Base-by-base conservation (phyloP, 2,797 vertebrate genomes). In the Todus mexicanus region DNA sequence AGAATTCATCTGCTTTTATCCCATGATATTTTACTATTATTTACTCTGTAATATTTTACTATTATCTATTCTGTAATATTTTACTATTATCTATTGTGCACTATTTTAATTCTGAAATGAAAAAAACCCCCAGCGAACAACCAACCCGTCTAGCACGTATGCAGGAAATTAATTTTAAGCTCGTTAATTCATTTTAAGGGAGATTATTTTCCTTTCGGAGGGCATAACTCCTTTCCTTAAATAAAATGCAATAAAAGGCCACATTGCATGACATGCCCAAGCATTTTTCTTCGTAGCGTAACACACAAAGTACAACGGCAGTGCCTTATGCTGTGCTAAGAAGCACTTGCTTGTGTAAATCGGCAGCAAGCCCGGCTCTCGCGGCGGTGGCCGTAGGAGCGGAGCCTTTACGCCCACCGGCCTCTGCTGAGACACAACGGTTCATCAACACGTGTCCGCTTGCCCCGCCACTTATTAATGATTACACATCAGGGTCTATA, bases 381-480 rank as follows among this genome's bases (percentile, higher is more conserved):
- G 0, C 35, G 38, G 50, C 2, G 5, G 54, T 5, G 27, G 29
- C 64, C 26, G 31, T 7, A 16, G 26, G 42, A 59, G 45, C 19
- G 78, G 82, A 64, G 33, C 33, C 50, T 70, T 14, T 4, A 29
- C 7, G 48, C 31, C 35, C 13, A 1, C 18, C 1, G 2, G 25
- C 53, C 71, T 56, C 64, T n/a, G 80, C 88, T 69, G 53, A 66
- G 69, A 60, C 75, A 59, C 37, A 50, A 17, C 2, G 0, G 17
- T 26, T 57, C 43, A n/a, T 40, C 29, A 7, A 20, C 17, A 2
- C 1, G 3, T 1, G 9, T 43, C 47, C 2, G 1, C 59, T 81
- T 29, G 47, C 72, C 33, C 42, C 27, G 1, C 21, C 17, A 31
- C n/a, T 45, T 56, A 87, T 37, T 59, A 83, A 90, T 63, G 9